A percentile compares a stretch with the other conserved stretches of the same genome.
Evolutionary conservation across 1,140 invertebrate genomes (phyloP).

Genomic region (Drosophila rhopaloa): DNA sequence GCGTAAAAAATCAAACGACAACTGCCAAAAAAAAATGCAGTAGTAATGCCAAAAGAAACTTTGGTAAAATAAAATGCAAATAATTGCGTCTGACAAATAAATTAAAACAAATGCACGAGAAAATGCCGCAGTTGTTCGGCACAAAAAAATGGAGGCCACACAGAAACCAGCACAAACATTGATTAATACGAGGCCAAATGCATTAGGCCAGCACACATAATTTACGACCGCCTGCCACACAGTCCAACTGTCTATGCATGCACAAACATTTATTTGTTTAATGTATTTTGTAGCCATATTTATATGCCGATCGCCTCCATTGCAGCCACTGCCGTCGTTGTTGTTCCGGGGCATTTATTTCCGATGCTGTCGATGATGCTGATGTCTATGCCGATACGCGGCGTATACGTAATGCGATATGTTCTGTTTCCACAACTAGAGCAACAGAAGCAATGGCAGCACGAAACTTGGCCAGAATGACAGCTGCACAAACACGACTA

Average conservation of each 20-base stretch:
- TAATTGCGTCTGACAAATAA: constrained; percentile 72
- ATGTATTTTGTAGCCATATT: constrained; percentile 52
- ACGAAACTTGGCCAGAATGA: constrained; percentile 70
- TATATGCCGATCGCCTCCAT: constrained; percentile 30
- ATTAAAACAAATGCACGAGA: constrained; percentile 55
- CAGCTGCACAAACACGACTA: constrained; percentile 67
- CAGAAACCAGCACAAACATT: constrained; percentile 55
- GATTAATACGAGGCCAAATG: constrained; percentile 80
- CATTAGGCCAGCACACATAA: constrained; percentile 71
- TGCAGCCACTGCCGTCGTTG: neutral
- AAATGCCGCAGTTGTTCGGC: constrained; percentile 32
- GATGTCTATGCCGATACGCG: constrained; percentile 31
- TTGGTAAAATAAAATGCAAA: constrained; percentile 65
- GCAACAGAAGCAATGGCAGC: constrained; percentile 3
- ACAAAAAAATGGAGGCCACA: constrained; percentile 50
- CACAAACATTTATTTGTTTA: constrained; percentile 59
- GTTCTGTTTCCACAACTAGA: constrained; percentile 13
- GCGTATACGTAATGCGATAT: constrained; percentile 48
- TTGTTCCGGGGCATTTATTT: constrained; percentile 31
- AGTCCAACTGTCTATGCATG: constrained; percentile 19
- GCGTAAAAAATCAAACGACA: constrained; percentile 47
- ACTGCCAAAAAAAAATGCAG: constrained; percentile 37
- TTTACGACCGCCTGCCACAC: constrained; percentile 49
- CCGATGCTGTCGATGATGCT: constrained; percentile 10
- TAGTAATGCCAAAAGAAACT: constrained; percentile 21